These are phyloP conservation scores for Colaptes auratus DNA, from an alignment of 2,113 vertebrate species.

Conservation along the genomic window DNA sequence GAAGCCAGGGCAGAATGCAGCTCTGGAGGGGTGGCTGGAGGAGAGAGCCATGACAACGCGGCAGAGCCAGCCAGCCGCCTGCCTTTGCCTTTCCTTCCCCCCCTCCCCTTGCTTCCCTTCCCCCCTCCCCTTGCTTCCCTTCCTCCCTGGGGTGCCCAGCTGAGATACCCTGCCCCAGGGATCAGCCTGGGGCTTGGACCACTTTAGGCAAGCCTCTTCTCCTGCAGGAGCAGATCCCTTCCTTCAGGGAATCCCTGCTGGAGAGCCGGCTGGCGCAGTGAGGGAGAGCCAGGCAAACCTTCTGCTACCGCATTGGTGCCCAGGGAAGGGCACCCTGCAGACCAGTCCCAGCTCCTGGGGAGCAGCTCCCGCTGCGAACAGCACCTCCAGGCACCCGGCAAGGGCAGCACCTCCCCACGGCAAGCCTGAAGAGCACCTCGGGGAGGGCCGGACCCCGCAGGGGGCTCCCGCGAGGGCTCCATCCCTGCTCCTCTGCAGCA, in stretches of 20 bases:
- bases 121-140: neutral
- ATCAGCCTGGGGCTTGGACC: neutral
- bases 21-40: neutral
- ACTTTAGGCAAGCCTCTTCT: neutral
- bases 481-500: constrained; percentile 33
- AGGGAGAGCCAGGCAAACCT: neutral
- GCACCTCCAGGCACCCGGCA: neutral
- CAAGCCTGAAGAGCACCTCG: neutral
- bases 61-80: neutral
- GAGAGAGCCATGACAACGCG: neutral
- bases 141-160: neutral
- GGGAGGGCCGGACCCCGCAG: neutral
- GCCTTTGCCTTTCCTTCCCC: neutral
- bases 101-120: too few species aligned
- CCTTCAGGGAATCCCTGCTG: neutral
- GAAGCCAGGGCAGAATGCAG: constrained; percentile 61
- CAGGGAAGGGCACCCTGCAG: neutral
- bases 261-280: neutral
- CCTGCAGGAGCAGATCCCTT: neutral
- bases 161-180: neutral
- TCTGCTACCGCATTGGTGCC: neutral
- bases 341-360: neutral
- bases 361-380: neutral
- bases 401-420: neutral
- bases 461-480: neutral